Conservation (phyloP, 2,888 invertebrate species). For the Physocephala rufipes region DNA sequence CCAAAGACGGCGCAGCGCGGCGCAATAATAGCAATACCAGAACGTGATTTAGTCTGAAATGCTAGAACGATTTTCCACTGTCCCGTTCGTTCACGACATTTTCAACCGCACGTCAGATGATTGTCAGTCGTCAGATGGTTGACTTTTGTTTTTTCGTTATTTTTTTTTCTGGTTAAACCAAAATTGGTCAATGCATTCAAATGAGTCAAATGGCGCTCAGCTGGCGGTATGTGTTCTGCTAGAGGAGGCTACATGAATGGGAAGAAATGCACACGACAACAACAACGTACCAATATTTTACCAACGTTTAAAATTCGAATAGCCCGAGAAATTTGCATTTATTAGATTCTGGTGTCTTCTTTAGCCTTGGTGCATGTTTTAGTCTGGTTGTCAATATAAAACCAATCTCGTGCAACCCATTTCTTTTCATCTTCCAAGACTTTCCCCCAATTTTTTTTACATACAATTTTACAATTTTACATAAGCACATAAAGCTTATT, state of each 20-base stretch:
- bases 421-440: no score
- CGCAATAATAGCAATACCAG: background rate
- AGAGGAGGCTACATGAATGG: background rate
- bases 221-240: no score
- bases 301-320: background rate
- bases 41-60: slow-evolving; percentile 1
- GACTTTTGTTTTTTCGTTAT: background rate
- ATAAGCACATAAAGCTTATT: no score
- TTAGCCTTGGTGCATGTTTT: background rate
- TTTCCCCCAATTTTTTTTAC: no score
- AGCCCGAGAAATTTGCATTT: background rate
- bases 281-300: background rate
- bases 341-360: background rate
- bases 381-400: background rate
- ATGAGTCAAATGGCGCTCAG: slow-evolving; percentile 6
- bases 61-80: background rate
- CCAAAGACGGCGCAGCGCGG: slow-evolving; percentile 13
- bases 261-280: background rate
- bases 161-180: slow-evolving; percentile 17
- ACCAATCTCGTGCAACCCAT: no score
- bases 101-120: slow-evolving; percentile 23
- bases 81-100: background rate
- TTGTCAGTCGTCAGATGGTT: slow-evolving; percentile 31
- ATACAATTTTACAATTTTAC: no score
- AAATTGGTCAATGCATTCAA: slow-evolving; percentile 27